These are phyloP conservation scores for Liolophura sinensis DNA, from an alignment of 1,140 invertebrate species.

Conservation along the genomic window DNA sequence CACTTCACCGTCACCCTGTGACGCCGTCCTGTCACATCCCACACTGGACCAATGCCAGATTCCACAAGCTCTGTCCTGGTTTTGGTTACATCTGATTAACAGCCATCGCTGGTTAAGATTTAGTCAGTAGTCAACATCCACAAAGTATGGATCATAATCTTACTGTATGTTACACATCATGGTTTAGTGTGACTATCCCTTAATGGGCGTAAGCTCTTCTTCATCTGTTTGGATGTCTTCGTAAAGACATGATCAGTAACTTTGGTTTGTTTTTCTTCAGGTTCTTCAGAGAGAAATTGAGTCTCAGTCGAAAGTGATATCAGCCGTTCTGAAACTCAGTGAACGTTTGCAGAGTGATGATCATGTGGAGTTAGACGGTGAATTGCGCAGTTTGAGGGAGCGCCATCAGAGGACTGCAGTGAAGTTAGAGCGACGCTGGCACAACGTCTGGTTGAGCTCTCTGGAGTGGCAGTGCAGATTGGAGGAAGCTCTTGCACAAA, in stretches of 20 bases:
- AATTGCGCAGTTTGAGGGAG: slow-evolving; percentile 22
- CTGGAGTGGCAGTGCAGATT: slow-evolving; percentile 87
- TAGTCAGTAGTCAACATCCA: too few relatives aligned
- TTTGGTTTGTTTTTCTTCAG: slow-evolving; percentile 61
- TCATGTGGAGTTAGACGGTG: slow-evolving; percentile 20
- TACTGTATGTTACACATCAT: too few relatives aligned
- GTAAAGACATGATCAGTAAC: background rate
- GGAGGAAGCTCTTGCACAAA: slow-evolving; percentile 64
- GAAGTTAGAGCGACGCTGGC: slow-evolving; percentile 81
- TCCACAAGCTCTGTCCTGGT: too few relatives aligned
- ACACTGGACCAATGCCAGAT: too few relatives aligned
- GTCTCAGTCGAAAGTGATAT: slow-evolving; percentile 80
- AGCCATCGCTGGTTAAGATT: too few relatives aligned
- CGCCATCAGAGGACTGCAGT: slow-evolving; percentile 54
- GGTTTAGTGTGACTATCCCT: too few relatives aligned
- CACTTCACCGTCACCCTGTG: too few relatives aligned
- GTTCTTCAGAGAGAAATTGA: slow-evolving; percentile 82
- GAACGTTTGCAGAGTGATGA: slow-evolving; percentile 58
- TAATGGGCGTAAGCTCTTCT: too few relatives aligned
- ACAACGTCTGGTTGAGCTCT: slow-evolving; percentile 81
- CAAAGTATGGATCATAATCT: too few relatives aligned
- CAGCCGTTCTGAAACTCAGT: slow-evolving; percentile 75
- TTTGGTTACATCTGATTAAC: too few relatives aligned
- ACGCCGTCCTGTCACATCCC: too few relatives aligned
- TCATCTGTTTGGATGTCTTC: too few relatives aligned